phyloP scores from a whole-genome alignment of 2,888 invertebrate species.

The Caenorhabditis drosophilae region DNA sequence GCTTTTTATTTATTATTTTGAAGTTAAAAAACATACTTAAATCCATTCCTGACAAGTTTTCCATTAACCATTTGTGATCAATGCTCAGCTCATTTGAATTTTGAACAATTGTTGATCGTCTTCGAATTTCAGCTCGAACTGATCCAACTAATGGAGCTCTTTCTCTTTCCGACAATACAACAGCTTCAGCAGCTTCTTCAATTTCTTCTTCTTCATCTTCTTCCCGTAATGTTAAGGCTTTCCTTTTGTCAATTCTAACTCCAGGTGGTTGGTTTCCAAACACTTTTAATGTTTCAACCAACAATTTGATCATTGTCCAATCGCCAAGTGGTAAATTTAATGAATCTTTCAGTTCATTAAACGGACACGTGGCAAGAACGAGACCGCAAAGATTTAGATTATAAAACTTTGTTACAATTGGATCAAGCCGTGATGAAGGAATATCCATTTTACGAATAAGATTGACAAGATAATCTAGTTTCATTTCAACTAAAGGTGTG shows the following conservation, averaged over 20 bases:
- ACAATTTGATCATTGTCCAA: slow-evolving; percentile 66
- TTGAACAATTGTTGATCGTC: slow-evolving; percentile 28
- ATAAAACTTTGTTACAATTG: slow-evolving; percentile 38
- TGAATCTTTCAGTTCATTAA: slow-evolving; percentile 68
- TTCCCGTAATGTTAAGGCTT: slow-evolving; percentile 38
- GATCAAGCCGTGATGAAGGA: slow-evolving; percentile 39
- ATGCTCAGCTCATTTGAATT: slow-evolving; percentile 44
- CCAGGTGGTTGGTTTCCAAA: slow-evolving; percentile 51
- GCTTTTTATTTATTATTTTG: background rate
- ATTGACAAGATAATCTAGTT: slow-evolving; percentile 47
- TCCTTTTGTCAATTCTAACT: slow-evolving; percentile 37
- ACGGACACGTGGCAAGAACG: slow-evolving; percentile 70
- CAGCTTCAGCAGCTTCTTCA: slow-evolving; percentile 35
- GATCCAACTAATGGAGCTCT: slow-evolving; percentile 29
- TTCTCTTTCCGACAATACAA: slow-evolving; percentile 19
- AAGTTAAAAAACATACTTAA: slow-evolving; percentile 33
- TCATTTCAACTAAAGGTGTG: slow-evolving; percentile 55
- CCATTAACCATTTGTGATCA: slow-evolving; percentile 57
- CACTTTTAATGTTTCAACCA: slow-evolving; percentile 63
- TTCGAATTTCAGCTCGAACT: slow-evolving; percentile 33
- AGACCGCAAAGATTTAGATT: slow-evolving; percentile 64
- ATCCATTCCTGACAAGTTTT: slow-evolving; percentile 54
- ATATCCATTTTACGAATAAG: slow-evolving; percentile 56
- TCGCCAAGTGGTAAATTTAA: slow-evolving; percentile 64
- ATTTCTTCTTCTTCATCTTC: slow-evolving; percentile 44